Evolutionary conservation across 2,888 invertebrate species (phyloP).

Genomic region (Sepioteuthis lessoniana): DNA sequence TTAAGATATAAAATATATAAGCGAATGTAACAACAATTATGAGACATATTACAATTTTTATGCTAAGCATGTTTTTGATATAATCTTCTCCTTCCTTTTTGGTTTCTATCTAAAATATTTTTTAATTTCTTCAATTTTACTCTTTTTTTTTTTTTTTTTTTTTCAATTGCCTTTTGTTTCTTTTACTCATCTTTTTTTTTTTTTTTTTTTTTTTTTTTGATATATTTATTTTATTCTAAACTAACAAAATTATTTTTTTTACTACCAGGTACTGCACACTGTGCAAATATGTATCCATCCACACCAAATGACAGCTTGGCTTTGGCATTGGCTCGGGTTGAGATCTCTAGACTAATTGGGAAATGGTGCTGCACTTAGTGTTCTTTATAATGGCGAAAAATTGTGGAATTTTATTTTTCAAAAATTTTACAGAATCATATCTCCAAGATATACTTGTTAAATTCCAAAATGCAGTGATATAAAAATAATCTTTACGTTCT

Average conservation of each 20-base stretch:
- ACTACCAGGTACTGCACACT: conserved; percentile 87
- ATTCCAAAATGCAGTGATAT: neutral
- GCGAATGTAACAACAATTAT: too few relatives aligned
- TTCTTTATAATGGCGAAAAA: neutral
- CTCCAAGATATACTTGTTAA: neutral
- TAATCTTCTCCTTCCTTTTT: too few relatives aligned
- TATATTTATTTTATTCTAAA: too few relatives aligned
- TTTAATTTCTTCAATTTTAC: too few relatives aligned
- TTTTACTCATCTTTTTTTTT: neutral
- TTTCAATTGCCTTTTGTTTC: too few relatives aligned
- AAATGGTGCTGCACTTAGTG: conserved; percentile 77
- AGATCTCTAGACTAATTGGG: conserved; percentile 77
- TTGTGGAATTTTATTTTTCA: neutral
- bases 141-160: too few relatives aligned
- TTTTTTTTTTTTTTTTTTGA: conserved; percentile 42
- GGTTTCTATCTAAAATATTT: too few relatives aligned
- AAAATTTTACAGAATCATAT: neutral
- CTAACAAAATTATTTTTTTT: too few relatives aligned
- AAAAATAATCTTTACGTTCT: too few relatives aligned
- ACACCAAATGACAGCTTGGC: conserved; percentile 81
- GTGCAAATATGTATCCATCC: conserved; percentile 92
- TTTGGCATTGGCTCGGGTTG: conserved; percentile 81
- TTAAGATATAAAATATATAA: too few relatives aligned
- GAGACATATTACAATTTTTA: too few relatives aligned
- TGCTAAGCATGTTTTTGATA: too few relatives aligned